Percentiles rank a stretch among this genome's conserved stretches.
These are phyloP conservation scores for Caenorhabditis macrosperma DNA, from an alignment of 2,888 invertebrate genomes.

Conservation along the genomic window DNA sequence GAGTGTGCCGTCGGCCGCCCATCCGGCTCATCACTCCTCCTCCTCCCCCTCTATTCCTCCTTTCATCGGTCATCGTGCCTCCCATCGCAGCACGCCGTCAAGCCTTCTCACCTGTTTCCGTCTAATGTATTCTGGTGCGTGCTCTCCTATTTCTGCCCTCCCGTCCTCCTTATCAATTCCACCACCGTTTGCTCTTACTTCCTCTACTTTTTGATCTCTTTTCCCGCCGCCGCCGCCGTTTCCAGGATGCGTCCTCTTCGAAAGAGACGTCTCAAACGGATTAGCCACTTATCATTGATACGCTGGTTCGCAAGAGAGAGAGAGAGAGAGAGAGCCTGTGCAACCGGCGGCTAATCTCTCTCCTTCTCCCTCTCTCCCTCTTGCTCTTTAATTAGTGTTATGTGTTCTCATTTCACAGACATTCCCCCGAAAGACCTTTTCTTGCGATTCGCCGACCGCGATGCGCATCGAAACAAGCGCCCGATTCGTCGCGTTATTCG, in stretches of 20 bases:
- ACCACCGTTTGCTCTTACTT: conserved; percentile 7
- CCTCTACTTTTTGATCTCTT: conserved; percentile 25
- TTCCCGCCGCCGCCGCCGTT: background rate
- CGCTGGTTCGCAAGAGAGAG: background rate
- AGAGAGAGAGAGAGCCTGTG: background rate
- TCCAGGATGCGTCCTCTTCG: conserved; percentile 1
- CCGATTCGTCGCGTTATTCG: too few species aligned
- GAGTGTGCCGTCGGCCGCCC: conserved; percentile 21
- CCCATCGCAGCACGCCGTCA: background rate
- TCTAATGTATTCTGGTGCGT: conserved; percentile 10
- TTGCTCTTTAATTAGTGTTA: background rate
- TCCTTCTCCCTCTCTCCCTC: background rate
- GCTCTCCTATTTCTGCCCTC: conserved; percentile 10
- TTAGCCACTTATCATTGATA: background rate
- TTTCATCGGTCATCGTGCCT: conserved; percentile 1
- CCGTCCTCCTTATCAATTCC: conserved; percentile 4
- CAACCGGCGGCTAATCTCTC: background rate
- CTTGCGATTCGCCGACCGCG: background rate
- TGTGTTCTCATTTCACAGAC: background rate
- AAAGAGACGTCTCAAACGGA: background rate
- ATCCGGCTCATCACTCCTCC: conserved; percentile 37
- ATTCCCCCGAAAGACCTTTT: background rate
- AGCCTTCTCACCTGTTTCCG: conserved; percentile 16
- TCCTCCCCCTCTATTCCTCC: background rate
- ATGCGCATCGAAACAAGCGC: background rate